Percentiles rank a stretch among this genome's conserved stretches.
These are phyloP conservation scores for Cephus runcator DNA, from an alignment of 2,888 invertebrate genomes.

Conservation along the genomic window DNA sequence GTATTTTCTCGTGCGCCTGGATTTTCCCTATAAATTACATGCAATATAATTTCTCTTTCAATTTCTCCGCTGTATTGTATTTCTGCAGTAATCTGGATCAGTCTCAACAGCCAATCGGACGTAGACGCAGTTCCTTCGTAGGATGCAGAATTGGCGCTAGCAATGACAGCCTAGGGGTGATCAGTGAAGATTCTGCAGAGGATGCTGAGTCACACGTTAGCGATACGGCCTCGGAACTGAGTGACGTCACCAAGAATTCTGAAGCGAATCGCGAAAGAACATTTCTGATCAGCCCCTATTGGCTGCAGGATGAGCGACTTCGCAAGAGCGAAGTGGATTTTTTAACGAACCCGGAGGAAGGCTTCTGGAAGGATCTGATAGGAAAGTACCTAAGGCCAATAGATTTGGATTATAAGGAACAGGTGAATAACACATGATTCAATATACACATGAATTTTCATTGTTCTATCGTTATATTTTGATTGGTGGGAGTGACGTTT, in stretches of 20 bases:
- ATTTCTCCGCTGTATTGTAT: neutral
- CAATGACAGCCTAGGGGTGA: constrained; percentile 16
- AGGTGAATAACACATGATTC: constrained; percentile 60
- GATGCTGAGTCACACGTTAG: constrained; percentile 8
- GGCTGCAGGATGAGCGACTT: constrained; percentile 78
- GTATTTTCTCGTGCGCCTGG: constrained; percentile 7
- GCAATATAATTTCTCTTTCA: constrained; percentile 12
- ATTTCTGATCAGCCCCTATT: constrained; percentile 71
- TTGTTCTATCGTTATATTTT: neutral
- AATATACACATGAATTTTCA: too few relatives aligned
- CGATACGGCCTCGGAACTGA: constrained; percentile 22
- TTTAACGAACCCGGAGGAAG: constrained; percentile 74
- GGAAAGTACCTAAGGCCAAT: constrained; percentile 81
- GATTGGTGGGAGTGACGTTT: neutral
- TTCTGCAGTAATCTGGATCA: neutral
- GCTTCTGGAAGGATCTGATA: constrained; percentile 83
- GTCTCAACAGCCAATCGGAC: neutral
- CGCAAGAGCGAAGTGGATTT: constrained; percentile 75
- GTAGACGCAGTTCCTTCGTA: constrained; percentile 47
- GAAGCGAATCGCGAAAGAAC: constrained; percentile 53
- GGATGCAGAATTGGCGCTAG: constrained; percentile 44
- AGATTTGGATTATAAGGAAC: constrained; percentile 73
- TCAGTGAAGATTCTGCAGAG: neutral
- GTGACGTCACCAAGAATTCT: neutral
- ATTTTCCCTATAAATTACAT: neutral